These are phyloP conservation scores for Platyscapa corneri DNA, from an alignment of 1,140 invertebrate species.

Conservation along the genomic window DNA sequence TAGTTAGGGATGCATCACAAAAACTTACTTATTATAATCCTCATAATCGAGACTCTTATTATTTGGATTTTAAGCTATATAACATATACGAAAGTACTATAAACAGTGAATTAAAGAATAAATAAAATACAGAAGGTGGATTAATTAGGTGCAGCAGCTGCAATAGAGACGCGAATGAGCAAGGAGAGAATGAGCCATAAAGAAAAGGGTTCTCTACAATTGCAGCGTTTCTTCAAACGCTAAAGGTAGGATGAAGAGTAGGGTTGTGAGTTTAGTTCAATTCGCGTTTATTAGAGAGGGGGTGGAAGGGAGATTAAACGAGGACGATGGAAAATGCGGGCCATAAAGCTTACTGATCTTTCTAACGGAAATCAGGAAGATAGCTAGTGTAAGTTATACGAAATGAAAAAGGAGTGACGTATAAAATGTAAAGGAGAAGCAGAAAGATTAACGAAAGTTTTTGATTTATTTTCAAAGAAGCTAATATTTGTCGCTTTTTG, in stretches of 20 bases:
- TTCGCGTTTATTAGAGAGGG: conserved; percentile 40
- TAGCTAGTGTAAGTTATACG: conserved; percentile 10
- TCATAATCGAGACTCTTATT: background rate
- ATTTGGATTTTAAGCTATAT: conserved; percentile 29
- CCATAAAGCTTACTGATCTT: background rate
- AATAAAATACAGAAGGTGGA: conserved; percentile 33
- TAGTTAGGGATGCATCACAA: background rate
- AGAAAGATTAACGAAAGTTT: background rate
- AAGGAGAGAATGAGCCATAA: conserved; percentile 13
- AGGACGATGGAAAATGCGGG: conserved; percentile 16
- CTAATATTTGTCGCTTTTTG: background rate
- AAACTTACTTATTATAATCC: background rate
- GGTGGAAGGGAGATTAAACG: conserved; percentile 35
- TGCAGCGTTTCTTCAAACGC: no score
- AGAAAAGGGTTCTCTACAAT: background rate
- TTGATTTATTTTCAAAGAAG: background rate
- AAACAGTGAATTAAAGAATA: conserved; percentile 35
- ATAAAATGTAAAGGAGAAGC: background rate
- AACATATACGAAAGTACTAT: background rate
- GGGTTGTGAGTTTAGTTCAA: conserved; percentile 39
- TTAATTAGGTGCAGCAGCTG: conserved; percentile 44
- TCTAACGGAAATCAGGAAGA: background rate
- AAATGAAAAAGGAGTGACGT: background rate
- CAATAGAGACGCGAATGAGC: background rate
- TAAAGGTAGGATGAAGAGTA: background rate